phyloP scores from a whole-genome alignment of 1,140 invertebrate species.

The Drosophila eugracilis region DNA sequence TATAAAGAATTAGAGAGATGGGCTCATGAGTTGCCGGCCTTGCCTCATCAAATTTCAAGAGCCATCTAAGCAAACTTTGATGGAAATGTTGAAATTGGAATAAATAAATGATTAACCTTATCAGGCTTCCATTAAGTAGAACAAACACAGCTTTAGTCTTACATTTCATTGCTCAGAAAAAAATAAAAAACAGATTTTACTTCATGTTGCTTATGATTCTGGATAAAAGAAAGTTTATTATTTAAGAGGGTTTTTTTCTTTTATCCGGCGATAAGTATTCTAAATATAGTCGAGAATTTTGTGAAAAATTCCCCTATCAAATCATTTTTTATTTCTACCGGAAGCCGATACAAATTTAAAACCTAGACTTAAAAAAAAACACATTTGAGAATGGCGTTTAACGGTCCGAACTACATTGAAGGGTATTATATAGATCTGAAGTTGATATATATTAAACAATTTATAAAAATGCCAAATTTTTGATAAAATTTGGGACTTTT shows the following conservation, averaged over 20 bases:
- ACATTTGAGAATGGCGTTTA: too few relatives aligned
- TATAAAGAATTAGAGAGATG: slow-evolving; percentile 15
- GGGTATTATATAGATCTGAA: too few relatives aligned
- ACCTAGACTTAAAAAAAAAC: too few relatives aligned
- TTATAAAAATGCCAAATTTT: too few relatives aligned
- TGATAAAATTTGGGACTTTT: too few relatives aligned
- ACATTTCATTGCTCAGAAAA: slow-evolving; percentile 6
- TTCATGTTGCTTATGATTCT: not conserved
- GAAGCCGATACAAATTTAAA: too few relatives aligned
- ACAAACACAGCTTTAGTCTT: not conserved
- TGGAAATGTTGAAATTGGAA: slow-evolving; percentile 46
- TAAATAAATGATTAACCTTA: slow-evolving; percentile 8
- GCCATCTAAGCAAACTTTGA: slow-evolving; percentile 4
- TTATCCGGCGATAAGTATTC: not conserved
- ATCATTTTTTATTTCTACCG: not conserved
- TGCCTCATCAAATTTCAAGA: slow-evolving; percentile 7
- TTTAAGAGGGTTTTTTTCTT: slow-evolving; percentile 1
- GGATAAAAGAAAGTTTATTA: not conserved
- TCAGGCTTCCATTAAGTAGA: slow-evolving; percentile 17
- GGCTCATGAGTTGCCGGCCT: not conserved
- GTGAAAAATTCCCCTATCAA: not conserved
- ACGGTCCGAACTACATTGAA: too few relatives aligned
- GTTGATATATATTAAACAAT: too few relatives aligned
- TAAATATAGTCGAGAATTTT: not conserved
- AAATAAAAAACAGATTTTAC: not conserved